Percentiles rank a stretch among this genome's conserved stretches.
These are phyloP conservation scores for Erpobdella octoculata DNA, from an alignment of 2,888 invertebrate species.

Conservation along the genomic window DNA sequence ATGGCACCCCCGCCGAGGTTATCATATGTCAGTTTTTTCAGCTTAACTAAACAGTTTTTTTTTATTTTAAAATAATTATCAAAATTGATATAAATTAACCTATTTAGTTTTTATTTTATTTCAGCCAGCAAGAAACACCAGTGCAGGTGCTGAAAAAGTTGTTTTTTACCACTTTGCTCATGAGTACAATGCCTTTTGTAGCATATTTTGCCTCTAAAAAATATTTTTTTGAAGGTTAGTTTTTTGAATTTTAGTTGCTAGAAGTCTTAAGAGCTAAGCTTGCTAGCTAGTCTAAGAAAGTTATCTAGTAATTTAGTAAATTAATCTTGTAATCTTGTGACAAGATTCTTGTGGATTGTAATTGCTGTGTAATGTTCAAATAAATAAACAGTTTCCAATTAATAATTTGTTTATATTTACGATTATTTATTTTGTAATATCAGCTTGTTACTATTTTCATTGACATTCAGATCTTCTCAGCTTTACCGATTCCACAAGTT, in stretches of 20 bases:
- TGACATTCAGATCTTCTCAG: constrained; percentile 14
- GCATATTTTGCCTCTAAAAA: constrained; percentile 20
- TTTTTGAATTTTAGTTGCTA: neutral
- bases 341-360: neutral
- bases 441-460: neutral
- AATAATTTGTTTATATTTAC: too few relatives aligned
- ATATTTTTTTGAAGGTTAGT: constrained; percentile 19
- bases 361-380: neutral
- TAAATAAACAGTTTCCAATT: neutral
- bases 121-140: constrained; percentile 13
- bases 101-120: too few relatives aligned
- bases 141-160: neutral
- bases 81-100: too few relatives aligned
- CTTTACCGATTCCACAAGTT: neutral
- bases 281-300: too few relatives aligned
- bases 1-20: too few relatives aligned
- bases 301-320: too few relatives aligned
- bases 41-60: too few relatives aligned
- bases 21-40: too few relatives aligned
- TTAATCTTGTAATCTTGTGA: too few relatives aligned
- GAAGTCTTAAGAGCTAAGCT: too few relatives aligned
- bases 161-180: neutral
- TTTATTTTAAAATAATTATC: too few relatives aligned
- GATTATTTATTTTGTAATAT: neutral
- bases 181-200: constrained; percentile 18